Evolutionary conservation across 2,113 vertebrate genomes (phyloP).

Genomic region (Ailurus styani): DNA sequence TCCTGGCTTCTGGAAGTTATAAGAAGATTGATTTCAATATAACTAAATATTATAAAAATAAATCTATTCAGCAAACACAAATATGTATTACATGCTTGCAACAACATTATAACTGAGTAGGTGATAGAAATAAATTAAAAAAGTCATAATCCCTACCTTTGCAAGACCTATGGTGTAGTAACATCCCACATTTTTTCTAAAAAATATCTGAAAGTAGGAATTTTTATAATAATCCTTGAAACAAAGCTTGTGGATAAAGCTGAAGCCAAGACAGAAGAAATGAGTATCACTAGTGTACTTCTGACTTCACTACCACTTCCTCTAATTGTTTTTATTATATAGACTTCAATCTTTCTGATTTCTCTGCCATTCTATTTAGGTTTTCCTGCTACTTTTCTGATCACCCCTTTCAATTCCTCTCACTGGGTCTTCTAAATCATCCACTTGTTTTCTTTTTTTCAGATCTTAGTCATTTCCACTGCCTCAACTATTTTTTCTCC

Average conservation of each 20-base stretch:
- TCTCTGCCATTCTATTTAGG: not conserved
- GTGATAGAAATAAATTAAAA: not conserved
- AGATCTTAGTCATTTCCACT: not conserved
- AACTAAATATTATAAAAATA: not conserved
- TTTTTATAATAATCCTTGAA: constrained; percentile 22
- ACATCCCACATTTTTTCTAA: not conserved
- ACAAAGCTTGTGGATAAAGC: not conserved
- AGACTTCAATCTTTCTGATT: not conserved
- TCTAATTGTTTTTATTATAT: not conserved
- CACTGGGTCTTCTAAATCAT: not conserved
- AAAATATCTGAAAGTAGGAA: not conserved
- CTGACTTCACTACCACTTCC: not conserved
- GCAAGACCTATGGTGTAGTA: not conserved
- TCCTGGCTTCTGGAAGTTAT: not conserved
- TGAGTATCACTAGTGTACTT: not conserved
- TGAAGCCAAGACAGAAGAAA: not conserved
- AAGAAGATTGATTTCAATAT: not conserved
- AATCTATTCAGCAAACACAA: not conserved
- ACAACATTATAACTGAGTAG: not conserved
- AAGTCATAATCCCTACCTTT: not conserved
- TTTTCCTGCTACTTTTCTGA: not conserved
- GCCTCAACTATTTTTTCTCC: not conserved
- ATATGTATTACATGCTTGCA: not conserved
- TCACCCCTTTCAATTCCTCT: not conserved
- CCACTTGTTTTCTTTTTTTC: not conserved